A percentile compares a stretch with the other conserved stretches of the same genome.
phyloP scores from a whole-genome alignment of 2,888 invertebrate genomes.

The Leucophenga maculata region DNA sequence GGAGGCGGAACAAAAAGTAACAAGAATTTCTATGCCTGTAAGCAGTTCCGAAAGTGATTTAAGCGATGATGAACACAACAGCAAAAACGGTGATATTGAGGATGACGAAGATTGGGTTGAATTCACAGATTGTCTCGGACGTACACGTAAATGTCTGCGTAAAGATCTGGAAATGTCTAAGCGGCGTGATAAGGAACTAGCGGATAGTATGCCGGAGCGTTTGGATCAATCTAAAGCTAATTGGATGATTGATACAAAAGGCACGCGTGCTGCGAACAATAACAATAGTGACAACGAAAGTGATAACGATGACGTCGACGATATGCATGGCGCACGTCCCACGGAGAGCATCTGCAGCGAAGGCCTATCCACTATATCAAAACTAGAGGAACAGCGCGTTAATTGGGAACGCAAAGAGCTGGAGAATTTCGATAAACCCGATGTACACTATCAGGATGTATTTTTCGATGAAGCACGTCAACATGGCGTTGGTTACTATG shows the following conservation, averaged over 20 bases:
- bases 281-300: conserved; percentile 56
- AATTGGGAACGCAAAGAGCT: conserved; percentile 92
- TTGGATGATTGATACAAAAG: conserved; percentile 69
- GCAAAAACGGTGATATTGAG: conserved; percentile 61
- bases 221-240: conserved; percentile 69
- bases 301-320: conserved; percentile 43
- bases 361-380: conserved; percentile 74
- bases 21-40: conserved; percentile 61
- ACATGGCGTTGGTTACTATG: conserved; percentile 94
- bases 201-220: conserved; percentile 67
- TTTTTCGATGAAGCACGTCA: conserved; percentile 92
- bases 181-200: conserved; percentile 76
- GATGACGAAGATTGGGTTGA: conserved; percentile 85
- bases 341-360: conserved; percentile 66
- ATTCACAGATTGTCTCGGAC: conserved; percentile 89
- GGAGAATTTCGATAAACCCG: conserved; percentile 80
- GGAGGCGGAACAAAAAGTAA: conserved; percentile 22
- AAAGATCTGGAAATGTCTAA: conserved; percentile 82
- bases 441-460: conserved; percentile 93
- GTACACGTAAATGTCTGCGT: conserved; percentile 87
- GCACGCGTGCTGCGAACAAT: conserved; percentile 36
- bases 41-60: conserved; percentile 69
- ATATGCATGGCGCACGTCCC: conserved; percentile 67
- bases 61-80: conserved; percentile 25
- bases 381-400: conserved; percentile 81